Percentiles rank a stretch among this genome's conserved stretches.
Conservation (phyloP, 2,888 invertebrate genomes). For the Elysia crispata region DNA sequence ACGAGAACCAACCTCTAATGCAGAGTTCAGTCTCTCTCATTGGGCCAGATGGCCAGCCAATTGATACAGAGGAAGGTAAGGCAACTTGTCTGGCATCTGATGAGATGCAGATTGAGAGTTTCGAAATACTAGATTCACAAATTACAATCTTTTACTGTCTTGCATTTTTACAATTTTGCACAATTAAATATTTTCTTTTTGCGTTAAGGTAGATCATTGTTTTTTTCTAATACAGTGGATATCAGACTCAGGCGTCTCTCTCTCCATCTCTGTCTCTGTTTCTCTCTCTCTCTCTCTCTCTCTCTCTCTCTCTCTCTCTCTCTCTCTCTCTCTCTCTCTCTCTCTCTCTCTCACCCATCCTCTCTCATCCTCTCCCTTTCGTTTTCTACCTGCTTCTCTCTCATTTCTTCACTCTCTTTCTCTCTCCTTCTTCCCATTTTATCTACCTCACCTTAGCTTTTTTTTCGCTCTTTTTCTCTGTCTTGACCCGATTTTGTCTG, state of each 20-base stretch:
- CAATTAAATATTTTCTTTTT: too few relatives aligned
- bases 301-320: constrained; percentile 19
- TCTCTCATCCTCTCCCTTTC: neutral
- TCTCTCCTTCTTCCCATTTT: too few relatives aligned
- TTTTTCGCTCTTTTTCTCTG: neutral
- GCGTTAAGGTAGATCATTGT: too few relatives aligned
- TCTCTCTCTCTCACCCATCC: neutral
- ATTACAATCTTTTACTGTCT: too few relatives aligned
- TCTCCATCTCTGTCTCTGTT: neutral
- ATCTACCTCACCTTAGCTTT: too few relatives aligned
- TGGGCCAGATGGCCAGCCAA: constrained; percentile 57
- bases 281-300: constrained; percentile 22
- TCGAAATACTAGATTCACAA: too few relatives aligned
- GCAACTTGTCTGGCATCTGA: too few relatives aligned
- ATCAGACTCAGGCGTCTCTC: too few relatives aligned
- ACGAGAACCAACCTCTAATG: constrained; percentile 62
- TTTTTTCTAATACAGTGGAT: too few relatives aligned
- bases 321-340: constrained; percentile 19
- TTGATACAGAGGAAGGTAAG: constrained; percentile 59
- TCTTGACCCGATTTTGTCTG: neutral
- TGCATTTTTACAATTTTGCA: too few relatives aligned
- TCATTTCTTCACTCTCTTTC: neutral
- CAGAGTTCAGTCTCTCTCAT: constrained; percentile 70
- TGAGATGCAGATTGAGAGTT: too few relatives aligned
- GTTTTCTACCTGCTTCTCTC: neutral